Conservation (phyloP, 2,113 vertebrate species). For the Cyphomyrus discorhynchus region DNA sequence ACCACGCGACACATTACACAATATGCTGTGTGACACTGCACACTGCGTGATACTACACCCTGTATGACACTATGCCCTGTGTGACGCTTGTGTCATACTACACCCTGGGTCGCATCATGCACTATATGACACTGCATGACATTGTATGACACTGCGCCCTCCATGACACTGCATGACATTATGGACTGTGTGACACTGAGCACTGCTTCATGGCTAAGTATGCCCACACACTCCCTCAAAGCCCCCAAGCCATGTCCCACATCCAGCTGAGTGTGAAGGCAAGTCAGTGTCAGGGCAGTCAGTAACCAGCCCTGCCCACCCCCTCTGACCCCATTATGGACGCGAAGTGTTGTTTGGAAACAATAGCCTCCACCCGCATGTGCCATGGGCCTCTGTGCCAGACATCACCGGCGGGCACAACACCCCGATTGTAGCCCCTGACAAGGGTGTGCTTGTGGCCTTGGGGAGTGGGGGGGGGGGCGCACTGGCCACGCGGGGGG, state of each 20-base stretch:
- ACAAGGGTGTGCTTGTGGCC: slow-evolving; percentile 71
- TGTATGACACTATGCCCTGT: not conserved
- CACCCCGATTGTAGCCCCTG: slow-evolving; percentile 72
- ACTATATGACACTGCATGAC: not conserved
- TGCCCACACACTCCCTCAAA: not conserved
- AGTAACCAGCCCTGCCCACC: not conserved
- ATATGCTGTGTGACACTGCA: not conserved
- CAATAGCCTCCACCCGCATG: slow-evolving; percentile 39
- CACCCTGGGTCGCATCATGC: not conserved
- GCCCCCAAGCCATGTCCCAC: not conserved
- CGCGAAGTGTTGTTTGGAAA: slow-evolving; percentile 15
- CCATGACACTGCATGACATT: not conserved
- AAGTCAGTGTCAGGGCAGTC: not conserved
- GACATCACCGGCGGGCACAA: slow-evolving; percentile 69
- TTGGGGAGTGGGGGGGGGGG: not conserved
- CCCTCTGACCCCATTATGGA: slow-evolving; percentile 8
- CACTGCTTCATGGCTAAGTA: not conserved
- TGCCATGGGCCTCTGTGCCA: slow-evolving; percentile 67
- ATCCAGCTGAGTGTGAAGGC: too few relatives aligned
- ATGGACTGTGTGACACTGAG: not conserved
- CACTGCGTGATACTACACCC: not conserved
- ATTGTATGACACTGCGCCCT: not conserved
- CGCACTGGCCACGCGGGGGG: slow-evolving; percentile 31
- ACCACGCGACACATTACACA: not conserved
- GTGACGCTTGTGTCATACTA: not conserved